These are phyloP conservation scores for Caenorhabditis uteleia DNA, from an alignment of 2,888 invertebrate genomes.

Conservation along the genomic window DNA sequence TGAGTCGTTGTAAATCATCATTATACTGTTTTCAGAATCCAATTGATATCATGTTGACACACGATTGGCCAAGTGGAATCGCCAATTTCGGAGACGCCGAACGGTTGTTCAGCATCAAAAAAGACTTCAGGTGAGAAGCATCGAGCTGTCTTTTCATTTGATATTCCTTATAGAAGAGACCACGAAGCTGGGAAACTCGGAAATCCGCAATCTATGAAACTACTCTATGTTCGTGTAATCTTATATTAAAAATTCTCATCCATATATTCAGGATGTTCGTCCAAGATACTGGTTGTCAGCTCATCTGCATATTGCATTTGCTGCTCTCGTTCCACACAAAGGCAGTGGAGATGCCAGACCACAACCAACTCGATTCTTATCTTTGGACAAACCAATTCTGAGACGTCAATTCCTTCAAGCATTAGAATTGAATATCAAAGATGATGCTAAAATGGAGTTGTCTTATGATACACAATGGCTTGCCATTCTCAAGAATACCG, in stretches of 20 bases:
- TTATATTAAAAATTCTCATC: no score
- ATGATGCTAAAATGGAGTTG: slow-evolving; percentile 69
- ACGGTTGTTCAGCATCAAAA: slow-evolving; percentile 69
- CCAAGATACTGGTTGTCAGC: slow-evolving; percentile 96
- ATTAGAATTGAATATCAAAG: slow-evolving; percentile 44
- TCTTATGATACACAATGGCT: slow-evolving; percentile 93
- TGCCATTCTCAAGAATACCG: slow-evolving; percentile 83
- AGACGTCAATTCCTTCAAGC: slow-evolving; percentile 81
- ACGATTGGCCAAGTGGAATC: slow-evolving; percentile 94
- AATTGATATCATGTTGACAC: slow-evolving; percentile 88
- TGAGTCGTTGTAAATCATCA: background rate
- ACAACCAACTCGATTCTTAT: slow-evolving; percentile 58
- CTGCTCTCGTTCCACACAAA: slow-evolving; percentile 82
- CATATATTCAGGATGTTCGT: slow-evolving; percentile 79
- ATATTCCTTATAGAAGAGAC: slow-evolving; percentile 76
- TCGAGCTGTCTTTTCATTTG: background rate
- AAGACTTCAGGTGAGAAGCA: slow-evolving; percentile 64
- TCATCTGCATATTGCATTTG: slow-evolving; percentile 94
- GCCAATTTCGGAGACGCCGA: slow-evolving; percentile 82
- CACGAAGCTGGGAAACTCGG: slow-evolving; percentile 84
- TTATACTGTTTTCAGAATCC: slow-evolving; percentile 56
- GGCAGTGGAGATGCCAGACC: slow-evolving; percentile 21
- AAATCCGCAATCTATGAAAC: slow-evolving; percentile 83
- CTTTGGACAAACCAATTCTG: slow-evolving; percentile 83
- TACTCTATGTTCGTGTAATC: slow-evolving; percentile 75